Evolutionary conservation across 1,140 invertebrate genomes (phyloP).

Genomic region (Drosophila orena): DNA sequence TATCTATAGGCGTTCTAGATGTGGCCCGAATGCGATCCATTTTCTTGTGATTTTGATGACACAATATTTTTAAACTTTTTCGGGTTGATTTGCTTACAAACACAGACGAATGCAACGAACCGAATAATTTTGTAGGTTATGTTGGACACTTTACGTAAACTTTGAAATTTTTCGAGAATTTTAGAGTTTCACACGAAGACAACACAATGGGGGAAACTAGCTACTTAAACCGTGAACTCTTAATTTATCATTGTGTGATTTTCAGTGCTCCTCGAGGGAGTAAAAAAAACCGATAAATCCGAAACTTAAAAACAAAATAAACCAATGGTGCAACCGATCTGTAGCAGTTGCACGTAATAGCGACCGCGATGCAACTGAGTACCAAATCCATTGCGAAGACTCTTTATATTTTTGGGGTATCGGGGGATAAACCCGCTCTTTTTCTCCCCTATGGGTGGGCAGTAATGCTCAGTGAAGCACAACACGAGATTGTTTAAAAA

Average conservation of each 20-base stretch:
- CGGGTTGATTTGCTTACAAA: constrained; percentile 31
- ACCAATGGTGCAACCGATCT: constrained; percentile 54
- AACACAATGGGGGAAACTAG: constrained; percentile 45
- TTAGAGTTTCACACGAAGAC: constrained; percentile 33
- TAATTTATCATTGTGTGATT: constrained; percentile 39
- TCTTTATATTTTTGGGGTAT: constrained; percentile 73
- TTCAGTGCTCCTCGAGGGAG: constrained; percentile 22
- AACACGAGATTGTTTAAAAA: constrained; percentile 56
- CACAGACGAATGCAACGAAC: constrained; percentile 18
- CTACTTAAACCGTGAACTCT: constrained; percentile 9
- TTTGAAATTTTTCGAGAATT: constrained; percentile 27
- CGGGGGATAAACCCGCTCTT: constrained; percentile 22
- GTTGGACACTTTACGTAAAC: constrained; percentile 74
- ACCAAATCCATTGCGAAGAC: constrained; percentile 33
- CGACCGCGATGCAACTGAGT: constrained; percentile 74
- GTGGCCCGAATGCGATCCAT: constrained; percentile 13
- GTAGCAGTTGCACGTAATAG: constrained; percentile 71
- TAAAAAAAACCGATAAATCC: constrained; percentile 5
- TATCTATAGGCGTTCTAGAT: constrained; percentile 24
- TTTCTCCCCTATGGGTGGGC: constrained; percentile 21
- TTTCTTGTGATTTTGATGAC: constrained; percentile 19
- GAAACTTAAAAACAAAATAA: constrained; percentile 11
- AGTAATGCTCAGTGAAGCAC: constrained; percentile 65
- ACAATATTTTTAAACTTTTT: constrained; percentile 24
- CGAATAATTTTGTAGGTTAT: constrained; percentile 64